Evolutionary conservation across 2,113 vertebrate species (phyloP), one percentile per base, ranked within the genome.

Genomic region (Hippopotamus amphibius): DNA sequence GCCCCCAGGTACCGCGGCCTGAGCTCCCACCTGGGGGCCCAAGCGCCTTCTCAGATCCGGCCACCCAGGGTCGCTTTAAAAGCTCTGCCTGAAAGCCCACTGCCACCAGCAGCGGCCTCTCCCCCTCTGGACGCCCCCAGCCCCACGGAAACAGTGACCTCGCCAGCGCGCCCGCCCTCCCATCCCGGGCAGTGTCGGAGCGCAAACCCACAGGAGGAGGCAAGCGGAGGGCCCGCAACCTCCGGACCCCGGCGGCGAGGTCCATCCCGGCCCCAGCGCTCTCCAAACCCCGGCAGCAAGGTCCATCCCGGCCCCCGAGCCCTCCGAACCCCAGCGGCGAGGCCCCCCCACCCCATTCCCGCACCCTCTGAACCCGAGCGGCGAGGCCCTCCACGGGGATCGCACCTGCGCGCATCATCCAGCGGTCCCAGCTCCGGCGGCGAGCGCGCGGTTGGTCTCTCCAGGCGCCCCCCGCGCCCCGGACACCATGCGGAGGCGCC

Each of bases 341-440:
- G 37, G 37, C 37, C 37, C 11, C n/a, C 11, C 74, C 4, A 10
- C 10, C 48, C 71, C 37, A 37, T 37, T 37, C 37, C 48, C 4
- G 17, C 13, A 43, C 53, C 19, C 53, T 33, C 55, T 53, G 10
- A 19, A 14, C 53, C 69, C 57, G 7, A 9, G 5, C 86, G 1
- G 71, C 43, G 14, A 91, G 55, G 81, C 7, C 41, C 48, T 26
- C 57, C 22, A 50, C 10, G 7, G 11, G 46, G 72, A 50, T 95
- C 96, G 16, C 97, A 93, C 88, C 97, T 94, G 94, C 90, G 48
- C 14, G 68, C 59, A 86, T 43, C 30, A 33, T 80, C 71, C 63
- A 11, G 92, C 16, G 3, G 63, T 43, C 43, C 26, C 85, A 15
- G 89, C 59, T 19, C 71, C 2, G 41, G 61, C 11, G 59, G 55